Evolutionary conservation across 2,113 vertebrate species (phyloP).

Genomic region (Pomatostomus ruficeps): DNA sequence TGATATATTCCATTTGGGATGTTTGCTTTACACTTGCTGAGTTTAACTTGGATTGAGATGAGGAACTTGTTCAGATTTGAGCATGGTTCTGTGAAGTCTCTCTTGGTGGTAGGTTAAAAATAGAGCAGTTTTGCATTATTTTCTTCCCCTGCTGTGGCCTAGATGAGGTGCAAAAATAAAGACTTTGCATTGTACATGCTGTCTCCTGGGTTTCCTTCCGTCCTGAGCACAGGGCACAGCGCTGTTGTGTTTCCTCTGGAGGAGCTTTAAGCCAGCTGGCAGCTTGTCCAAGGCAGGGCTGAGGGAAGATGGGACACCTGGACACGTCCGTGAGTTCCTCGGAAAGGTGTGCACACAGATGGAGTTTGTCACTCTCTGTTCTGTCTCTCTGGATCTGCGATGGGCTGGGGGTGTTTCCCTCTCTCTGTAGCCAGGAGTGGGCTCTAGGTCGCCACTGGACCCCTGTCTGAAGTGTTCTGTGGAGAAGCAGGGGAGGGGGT

Average conservation of each 20-base stretch:
- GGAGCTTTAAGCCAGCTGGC: not conserved
- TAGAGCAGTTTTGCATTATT: not conserved
- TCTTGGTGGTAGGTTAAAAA: slow-evolving; percentile 29
- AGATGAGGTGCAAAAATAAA: not conserved
- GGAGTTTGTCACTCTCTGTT: accelerated
- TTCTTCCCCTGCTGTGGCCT: not conserved
- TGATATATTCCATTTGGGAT: slow-evolving; percentile 1
- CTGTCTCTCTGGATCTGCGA: not conserved
- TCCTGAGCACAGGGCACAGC: not conserved
- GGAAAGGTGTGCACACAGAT: not conserved
- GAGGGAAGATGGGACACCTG: not conserved
- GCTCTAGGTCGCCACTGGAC: accelerated
- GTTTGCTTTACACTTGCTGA: not conserved
- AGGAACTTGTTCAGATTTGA: not conserved
- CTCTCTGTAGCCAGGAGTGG: not conserved
- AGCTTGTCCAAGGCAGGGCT: not conserved
- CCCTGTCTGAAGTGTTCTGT: not conserved
- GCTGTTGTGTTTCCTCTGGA: not conserved
- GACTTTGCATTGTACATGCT: not conserved
- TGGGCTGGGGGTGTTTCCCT: not conserved
- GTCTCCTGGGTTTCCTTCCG: not conserved
- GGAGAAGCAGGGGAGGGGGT: not conserved
- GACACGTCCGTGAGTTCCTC: accelerated
- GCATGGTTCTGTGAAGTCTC: not conserved
- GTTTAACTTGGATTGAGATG: slow-evolving; percentile 42